Conservation (phyloP, 2,797 vertebrate species). For the Huso huso region DNA sequence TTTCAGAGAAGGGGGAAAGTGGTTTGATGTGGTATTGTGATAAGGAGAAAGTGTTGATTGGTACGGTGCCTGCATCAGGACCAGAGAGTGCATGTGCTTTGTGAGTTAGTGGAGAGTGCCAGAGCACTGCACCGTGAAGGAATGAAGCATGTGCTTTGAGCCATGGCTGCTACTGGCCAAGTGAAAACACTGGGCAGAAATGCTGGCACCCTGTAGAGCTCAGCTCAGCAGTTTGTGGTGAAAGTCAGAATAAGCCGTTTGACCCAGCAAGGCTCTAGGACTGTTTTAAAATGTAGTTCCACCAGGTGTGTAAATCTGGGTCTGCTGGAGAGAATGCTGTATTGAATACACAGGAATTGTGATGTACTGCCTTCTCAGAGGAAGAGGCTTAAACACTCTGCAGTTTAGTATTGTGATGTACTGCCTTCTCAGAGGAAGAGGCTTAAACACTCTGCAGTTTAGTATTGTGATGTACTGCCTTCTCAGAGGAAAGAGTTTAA, state of each 20-base stretch:
- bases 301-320: too few species aligned
- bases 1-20: background rate
- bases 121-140: background rate
- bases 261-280: too few species aligned
- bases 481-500: too few species aligned
- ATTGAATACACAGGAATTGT: background rate
- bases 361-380: too few species aligned
- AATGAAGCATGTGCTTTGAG: background rate
- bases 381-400: too few species aligned
- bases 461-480: background rate
- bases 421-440: too few species aligned
- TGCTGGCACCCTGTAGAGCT: conserved; percentile 10
- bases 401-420: too few species aligned
- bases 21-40: background rate
- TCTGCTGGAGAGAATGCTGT: background rate
- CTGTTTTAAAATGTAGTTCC: too few species aligned
- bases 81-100: background rate
- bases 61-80: background rate
- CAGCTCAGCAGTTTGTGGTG: background rate
- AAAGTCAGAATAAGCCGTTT: background rate
- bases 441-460: background rate
- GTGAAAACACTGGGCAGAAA: background rate
- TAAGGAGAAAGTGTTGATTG: conserved; percentile 21
- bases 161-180: background rate
- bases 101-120: background rate